Evolutionary conservation across 1,140 invertebrate genomes (phyloP).

Genomic region (Teleopsis dalmanni): DNA sequence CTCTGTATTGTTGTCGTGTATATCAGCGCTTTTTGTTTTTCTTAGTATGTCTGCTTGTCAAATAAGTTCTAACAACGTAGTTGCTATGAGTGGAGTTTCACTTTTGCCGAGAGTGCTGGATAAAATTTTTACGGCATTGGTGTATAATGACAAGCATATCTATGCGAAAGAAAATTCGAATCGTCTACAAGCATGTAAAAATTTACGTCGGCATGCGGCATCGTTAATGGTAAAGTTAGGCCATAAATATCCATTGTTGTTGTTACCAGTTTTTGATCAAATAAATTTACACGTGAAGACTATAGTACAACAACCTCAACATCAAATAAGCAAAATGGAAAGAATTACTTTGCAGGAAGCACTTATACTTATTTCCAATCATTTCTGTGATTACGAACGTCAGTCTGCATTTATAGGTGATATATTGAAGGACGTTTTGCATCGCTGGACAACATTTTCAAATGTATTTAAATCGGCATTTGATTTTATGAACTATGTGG

Average conservation of each 20-base stretch:
- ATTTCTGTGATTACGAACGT: constrained; percentile 79
- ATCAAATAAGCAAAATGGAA: constrained; percentile 74
- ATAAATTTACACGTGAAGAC: constrained; percentile 66
- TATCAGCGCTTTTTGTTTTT: constrained; percentile 84
- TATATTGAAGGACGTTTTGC: constrained; percentile 57
- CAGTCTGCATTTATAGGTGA: constrained; percentile 77
- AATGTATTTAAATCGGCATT: constrained; percentile 55
- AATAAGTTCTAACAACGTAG: constrained; percentile 54
- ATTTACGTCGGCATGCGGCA: constrained; percentile 79
- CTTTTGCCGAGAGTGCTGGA: constrained; percentile 71
- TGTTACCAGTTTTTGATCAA: constrained; percentile 80
- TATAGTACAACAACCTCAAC: constrained; percentile 53
- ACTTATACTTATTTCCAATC: constrained; percentile 74
- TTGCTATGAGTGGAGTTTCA: constrained; percentile 60
- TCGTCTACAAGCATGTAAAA: constrained; percentile 67
- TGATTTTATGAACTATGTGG: constrained; percentile 70
- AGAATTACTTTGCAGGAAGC: constrained; percentile 73
- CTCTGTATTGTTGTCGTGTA: constrained; percentile 76
- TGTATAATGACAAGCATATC: constrained; percentile 60
- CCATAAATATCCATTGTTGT: constrained; percentile 71
- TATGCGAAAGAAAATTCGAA: constrained; percentile 30
- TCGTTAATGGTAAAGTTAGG: constrained; percentile 84
- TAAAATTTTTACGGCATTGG: constrained; percentile 76
- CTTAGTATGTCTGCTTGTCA: constrained; percentile 77
- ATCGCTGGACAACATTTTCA: constrained; percentile 56